These are phyloP conservation scores for Argyresthia albistria DNA, from an alignment of 2,888 invertebrate genomes.

Conservation along the genomic window DNA sequence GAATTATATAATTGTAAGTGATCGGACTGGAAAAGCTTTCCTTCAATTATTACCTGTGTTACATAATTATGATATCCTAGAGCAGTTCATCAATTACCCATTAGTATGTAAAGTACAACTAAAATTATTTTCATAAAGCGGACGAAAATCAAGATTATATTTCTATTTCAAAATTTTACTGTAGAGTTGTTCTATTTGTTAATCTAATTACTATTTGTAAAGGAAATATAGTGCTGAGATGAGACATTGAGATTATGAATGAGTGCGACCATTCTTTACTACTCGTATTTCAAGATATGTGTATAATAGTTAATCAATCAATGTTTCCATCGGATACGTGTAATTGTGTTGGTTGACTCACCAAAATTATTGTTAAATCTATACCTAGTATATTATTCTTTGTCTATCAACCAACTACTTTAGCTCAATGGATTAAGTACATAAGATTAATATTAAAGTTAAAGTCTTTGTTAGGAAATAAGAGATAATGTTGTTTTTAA, in stretches of 20 bases:
- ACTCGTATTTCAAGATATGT: too few species aligned
- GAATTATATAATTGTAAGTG: conserved; percentile 22
- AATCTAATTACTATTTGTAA: too few species aligned
- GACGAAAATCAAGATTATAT: not conserved
- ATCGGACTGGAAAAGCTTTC: conserved; percentile 31
- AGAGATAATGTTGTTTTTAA: conserved; percentile 34
- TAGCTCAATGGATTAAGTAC: conserved; percentile 17
- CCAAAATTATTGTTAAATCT: not conserved
- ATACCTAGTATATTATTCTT: not conserved
- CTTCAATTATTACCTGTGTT: conserved; percentile 15
- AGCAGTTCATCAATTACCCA: not conserved
- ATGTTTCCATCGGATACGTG: not conserved
- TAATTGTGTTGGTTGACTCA: not conserved
- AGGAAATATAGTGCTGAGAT: too few species aligned
- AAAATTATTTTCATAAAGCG: not conserved
- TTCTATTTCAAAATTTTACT: not conserved
- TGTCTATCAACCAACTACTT: not conserved
- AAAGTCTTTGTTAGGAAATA: conserved; percentile 33
- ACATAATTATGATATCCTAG: not conserved
- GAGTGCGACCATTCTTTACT: too few species aligned
- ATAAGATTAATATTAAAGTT: conserved; percentile 14
- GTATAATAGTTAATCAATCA: too few species aligned
- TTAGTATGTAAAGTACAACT: not conserved
- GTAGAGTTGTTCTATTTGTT: too few species aligned
- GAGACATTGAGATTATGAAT: too few species aligned